Percentiles rank a stretch among this genome's conserved stretches.
Evolutionary conservation across 1,140 invertebrate species (phyloP).

Genomic region (Hydropsyche tenuis): DNA sequence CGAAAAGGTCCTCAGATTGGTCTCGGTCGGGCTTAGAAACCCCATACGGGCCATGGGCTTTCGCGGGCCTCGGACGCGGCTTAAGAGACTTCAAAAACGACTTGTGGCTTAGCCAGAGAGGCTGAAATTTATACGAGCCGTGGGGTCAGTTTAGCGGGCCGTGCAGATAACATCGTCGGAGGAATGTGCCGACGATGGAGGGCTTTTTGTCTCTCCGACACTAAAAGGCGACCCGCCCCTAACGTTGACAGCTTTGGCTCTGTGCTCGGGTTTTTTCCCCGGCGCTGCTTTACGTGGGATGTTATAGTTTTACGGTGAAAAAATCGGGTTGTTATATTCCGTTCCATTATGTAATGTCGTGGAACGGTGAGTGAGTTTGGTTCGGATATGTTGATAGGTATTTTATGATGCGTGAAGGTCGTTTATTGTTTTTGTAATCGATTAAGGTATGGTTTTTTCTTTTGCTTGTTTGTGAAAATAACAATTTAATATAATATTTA

Average conservation of each 20-base stretch:
- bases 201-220: neutral
- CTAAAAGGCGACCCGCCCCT: too few species aligned
- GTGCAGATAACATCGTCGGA: neutral
- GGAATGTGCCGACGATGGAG: neutral
- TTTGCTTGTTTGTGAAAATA: neutral
- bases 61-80: neutral
- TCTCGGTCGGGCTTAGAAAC: neutral
- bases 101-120: neutral
- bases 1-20: neutral
- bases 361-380: neutral
- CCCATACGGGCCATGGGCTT: neutral
- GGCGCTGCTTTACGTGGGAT: neutral
- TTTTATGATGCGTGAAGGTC: neutral
- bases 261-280: neutral
- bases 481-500: neutral
- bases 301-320: too few species aligned
- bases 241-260: neutral
- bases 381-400: neutral
- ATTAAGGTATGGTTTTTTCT: neutral
- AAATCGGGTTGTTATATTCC: too few species aligned
- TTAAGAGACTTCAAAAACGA: conserved; percentile 10
- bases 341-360: too few species aligned
- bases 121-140: conserved; percentile 8
- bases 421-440: too few species aligned
- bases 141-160: conserved; percentile 14